Base-by-base conservation (phyloP, 1,140 invertebrate species). In the Bombus breviceps region DNA sequence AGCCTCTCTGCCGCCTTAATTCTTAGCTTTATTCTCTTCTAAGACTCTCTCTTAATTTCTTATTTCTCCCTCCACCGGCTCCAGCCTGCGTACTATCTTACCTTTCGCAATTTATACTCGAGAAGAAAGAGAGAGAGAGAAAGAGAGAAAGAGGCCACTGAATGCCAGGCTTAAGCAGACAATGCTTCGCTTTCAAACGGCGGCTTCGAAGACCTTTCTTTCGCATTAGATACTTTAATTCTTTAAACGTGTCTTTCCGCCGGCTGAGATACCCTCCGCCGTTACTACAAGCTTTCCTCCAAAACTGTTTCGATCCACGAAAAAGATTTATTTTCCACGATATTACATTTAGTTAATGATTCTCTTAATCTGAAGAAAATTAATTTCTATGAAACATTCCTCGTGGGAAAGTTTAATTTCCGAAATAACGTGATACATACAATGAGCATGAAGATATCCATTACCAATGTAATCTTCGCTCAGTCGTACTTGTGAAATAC, bases 11-110 rank as follows among this genome's bases (percentile, higher is more conserved):
- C 92, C 91, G 93, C 93, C 94, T 95, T 95, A 95, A 95, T 95
- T 95, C 94, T 95, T 95, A 95, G 94, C 94, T 95, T 95, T 95
- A 95, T 95, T 95, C 94, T 95, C 93, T 94, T 89, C 92, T 95
- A 95, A 95, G 94, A 95, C 94, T 95, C 94, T 94, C 94, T 95
- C 94, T 95, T 95, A 95, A 95, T 95, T 95, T 95, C 94, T 95
- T 95, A 95, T 95, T 95, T 95, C 94, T 94, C 92, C 92, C 93
- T 90, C 88, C 92, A 89, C 85, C 93, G 81, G 83, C 32, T 85
- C 89, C 90, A 80, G 88, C 79, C 87, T 28, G 76, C 72, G 76
- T 83, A 83, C 89, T 90, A 90, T 91, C 89, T 89, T 89, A 90
- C 83, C 90, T 89, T 87, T 87, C 83, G 93, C 93, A 95, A 95